These are phyloP conservation scores for Pilophorus perplexus DNA, from an alignment of 2,888 invertebrate genomes.

Conservation along the genomic window DNA sequence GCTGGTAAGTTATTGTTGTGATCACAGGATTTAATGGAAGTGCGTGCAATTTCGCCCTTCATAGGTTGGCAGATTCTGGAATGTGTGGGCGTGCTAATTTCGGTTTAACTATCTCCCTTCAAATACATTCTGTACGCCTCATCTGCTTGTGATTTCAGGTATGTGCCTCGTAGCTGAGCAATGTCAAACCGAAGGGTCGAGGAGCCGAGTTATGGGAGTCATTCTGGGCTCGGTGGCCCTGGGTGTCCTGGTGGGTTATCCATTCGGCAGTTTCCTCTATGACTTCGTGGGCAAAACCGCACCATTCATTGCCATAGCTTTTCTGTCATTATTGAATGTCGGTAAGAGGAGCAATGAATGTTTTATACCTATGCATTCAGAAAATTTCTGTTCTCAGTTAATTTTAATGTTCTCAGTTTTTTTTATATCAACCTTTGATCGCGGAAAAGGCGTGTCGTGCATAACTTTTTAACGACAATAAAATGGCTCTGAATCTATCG, in stretches of 20 bases:
- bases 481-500: no score
- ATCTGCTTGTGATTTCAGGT: slow-evolving; percentile 54
- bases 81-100: background rate
- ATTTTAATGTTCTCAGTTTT: background rate
- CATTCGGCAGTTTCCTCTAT: slow-evolving; percentile 74
- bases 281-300: slow-evolving; percentile 71
- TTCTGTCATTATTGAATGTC: slow-evolving; percentile 46
- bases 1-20: no score
- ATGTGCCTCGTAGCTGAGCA: slow-evolving; percentile 73
- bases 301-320: slow-evolving; percentile 68
- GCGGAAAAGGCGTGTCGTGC: no score
- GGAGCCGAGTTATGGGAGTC: slow-evolving; percentile 69
- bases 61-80: no score
- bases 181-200: slow-evolving; percentile 55
- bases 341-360: slow-evolving; percentile 43
- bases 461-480: no score
- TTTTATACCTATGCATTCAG: background rate
- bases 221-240: slow-evolving; percentile 77
- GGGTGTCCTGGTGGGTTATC: slow-evolving; percentile 78
- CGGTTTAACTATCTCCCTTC: no score
- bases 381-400: background rate
- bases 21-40: no score
- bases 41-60: no score
- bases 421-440: no score
- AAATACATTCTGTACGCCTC: background rate